Evolutionary conservation across 2,113 vertebrate species (phyloP).

Genomic region (Oxygymnocypris stewartii): DNA sequence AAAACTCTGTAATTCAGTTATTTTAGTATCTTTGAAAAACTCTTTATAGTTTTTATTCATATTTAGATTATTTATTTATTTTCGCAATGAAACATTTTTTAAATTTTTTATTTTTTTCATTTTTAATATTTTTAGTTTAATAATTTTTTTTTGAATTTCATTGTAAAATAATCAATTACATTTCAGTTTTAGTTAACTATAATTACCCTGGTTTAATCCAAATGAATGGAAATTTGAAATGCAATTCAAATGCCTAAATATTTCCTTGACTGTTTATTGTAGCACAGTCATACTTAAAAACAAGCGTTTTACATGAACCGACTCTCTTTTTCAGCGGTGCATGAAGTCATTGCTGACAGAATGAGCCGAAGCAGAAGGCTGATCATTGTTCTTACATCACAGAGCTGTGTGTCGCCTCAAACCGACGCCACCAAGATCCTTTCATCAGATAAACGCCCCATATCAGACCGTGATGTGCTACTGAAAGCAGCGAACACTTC

Average conservation of each 20-base stretch:
- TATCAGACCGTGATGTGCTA: background rate
- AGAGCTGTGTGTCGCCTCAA: background rate
- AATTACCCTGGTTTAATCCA: no score
- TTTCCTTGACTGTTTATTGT: background rate
- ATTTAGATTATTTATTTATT: no score
- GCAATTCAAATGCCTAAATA: background rate
- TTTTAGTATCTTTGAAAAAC: no score
- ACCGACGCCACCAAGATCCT: background rate
- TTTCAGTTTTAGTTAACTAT: no score
- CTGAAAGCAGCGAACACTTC: background rate
- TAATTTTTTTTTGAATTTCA: no score
- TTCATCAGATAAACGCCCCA: background rate
- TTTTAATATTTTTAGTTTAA: no score
- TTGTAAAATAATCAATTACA: no score
- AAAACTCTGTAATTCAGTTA: no score
- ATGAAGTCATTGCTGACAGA: constrained; percentile 70
- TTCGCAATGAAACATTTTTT: no score
- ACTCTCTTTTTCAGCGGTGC: constrained; percentile 70
- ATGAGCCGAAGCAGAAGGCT: constrained; percentile 78
- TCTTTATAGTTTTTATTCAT: no score
- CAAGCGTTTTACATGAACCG: background rate
- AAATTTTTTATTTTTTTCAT: no score
- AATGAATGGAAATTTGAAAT: no score
- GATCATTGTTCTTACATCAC: constrained; percentile 76
- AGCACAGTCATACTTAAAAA: background rate